Evolutionary conservation across 53 echinoderm and acorn worm genomes (phyloP).

Genomic region (Luidia sarsii): DNA sequence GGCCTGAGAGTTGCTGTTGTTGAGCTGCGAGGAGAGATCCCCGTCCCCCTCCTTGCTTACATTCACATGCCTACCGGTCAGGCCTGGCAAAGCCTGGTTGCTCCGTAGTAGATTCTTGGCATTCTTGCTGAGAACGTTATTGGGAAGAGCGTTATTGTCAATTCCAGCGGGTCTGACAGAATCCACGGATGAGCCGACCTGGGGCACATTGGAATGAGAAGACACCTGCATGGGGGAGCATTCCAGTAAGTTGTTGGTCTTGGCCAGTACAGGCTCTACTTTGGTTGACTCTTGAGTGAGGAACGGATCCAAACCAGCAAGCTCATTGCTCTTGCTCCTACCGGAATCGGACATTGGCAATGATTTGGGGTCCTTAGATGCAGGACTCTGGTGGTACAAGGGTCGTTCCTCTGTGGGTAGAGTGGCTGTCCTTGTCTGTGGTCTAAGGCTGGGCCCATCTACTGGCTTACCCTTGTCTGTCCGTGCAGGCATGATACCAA

Average conservation of each 20-base stretch:
- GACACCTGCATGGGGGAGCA: not conserved
- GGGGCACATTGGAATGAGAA: slow-evolving; percentile 5
- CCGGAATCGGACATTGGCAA: slow-evolving; percentile 12
- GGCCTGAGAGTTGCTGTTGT: slow-evolving; percentile 53
- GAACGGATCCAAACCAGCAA: slow-evolving; percentile 87
- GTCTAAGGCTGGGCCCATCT: slow-evolving; percentile 3
- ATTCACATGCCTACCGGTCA: not conserved
- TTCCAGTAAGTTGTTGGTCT: not conserved
- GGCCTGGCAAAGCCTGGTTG: slow-evolving; percentile 11
- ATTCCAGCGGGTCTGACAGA: not conserved
- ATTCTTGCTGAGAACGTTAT: slow-evolving; percentile 39
- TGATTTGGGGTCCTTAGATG: slow-evolving; percentile 73
- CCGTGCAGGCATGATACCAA: slow-evolving; percentile 34
- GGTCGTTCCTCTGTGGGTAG: slow-evolving; percentile 21
- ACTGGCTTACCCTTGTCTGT: not conserved
- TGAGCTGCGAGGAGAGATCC: slow-evolving; percentile 39
- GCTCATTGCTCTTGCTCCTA: slow-evolving; percentile 87
- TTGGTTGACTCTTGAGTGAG: slow-evolving; percentile 36
- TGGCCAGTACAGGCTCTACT: not conserved
- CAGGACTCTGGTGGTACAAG: slow-evolving; percentile 59
- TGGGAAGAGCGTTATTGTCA: slow-evolving; percentile 32
- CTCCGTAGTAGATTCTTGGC: slow-evolving; percentile 41
- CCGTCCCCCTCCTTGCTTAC: not conserved
- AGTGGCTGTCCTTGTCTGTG: slow-evolving; percentile 16
- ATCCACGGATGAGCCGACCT: not conserved